Base-by-base conservation (phyloP, 2,113 vertebrate species). In the Ctenodactylus gundi region DNA sequence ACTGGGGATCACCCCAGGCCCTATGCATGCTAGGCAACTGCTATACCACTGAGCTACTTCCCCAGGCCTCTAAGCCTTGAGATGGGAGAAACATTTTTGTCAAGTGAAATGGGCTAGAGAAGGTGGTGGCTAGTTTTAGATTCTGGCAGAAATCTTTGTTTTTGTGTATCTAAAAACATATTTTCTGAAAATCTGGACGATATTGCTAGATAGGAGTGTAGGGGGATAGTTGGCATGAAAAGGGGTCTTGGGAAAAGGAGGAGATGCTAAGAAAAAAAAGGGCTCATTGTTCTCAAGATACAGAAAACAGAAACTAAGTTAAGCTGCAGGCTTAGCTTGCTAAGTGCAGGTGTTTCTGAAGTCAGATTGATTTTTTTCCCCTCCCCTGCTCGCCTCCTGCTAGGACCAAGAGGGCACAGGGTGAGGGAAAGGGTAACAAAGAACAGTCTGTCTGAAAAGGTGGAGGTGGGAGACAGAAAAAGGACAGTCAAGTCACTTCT, bases 141-240 rank as follows among this genome's bases (percentile, higher is more conserved):
- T 93, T 81, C 85, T 95, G 49, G 41, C 46, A 77, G 72, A 91
- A 53, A 76, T 49, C 89, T 93, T 95, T 78, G 20, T 18, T 82
- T 65, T 17, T 73, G 55, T 72, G 6, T 55, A 41, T 90, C 25
- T 73, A 49, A 73, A 78, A 82, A 84, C 36, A 77, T 60, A 60
- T 70, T 70, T 76, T 91, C 53, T 81, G 86, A 62, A 85, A 81
- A 90, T 78, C 34, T 88, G 76, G 23, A 95, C 57, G 31, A 57
- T 60, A 46, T 83, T 55, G 46, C 36, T 85, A 36, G 65, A 23
- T 49, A 86, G 57, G 18, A 82, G 46, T 39, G 7, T 23, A 36
- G 34, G 13, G 41, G 25, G 12, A n/a, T n/a, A 2, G 23, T 2
- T 51, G 39, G 29, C 64, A 58, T 57, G 11, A 31, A 65, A 60